These are phyloP conservation scores for Scomber scombrus DNA, from an alignment of 2,113 vertebrate genomes.

Conservation along the genomic window DNA sequence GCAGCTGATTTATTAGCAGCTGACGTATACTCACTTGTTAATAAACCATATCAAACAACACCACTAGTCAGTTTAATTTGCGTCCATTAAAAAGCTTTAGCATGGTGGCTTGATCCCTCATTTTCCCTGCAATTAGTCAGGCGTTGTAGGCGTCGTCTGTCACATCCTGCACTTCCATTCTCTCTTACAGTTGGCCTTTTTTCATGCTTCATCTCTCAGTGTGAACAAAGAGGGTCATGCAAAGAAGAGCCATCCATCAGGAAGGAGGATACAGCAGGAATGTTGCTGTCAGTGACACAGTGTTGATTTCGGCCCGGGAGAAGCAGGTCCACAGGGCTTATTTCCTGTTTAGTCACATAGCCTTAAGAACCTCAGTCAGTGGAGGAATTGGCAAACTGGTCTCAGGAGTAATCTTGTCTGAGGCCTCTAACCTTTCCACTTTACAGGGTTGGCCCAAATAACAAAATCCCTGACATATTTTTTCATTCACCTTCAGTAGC, in stretches of 20 bases:
- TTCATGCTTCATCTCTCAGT: slow-evolving; percentile 1
- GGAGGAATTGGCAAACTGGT: background rate
- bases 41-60: slow-evolving; percentile 25
- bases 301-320: background rate
- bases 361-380: background rate
- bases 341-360: background rate
- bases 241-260: slow-evolving; percentile 39
- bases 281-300: slow-evolving; percentile 14
- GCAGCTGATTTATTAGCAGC: background rate
- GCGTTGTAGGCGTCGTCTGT: background rate
- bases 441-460: background rate
- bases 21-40: slow-evolving; percentile 5
- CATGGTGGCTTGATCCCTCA: slow-evolving; percentile 13
- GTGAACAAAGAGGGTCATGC: slow-evolving; percentile 42
- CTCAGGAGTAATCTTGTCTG: background rate
- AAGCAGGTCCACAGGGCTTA: background rate
- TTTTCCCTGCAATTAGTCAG: slow-evolving; percentile 31
- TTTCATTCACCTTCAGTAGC: no score
- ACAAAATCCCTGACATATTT: background rate
- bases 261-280: slow-evolving; percentile 43
- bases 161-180: slow-evolving; percentile 42
- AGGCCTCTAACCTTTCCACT: background rate
- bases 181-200: slow-evolving; percentile 15
- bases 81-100: slow-evolving; percentile 24
- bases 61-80: slow-evolving; percentile 18